Percentiles rank a stretch among this genome's conserved stretches.
Evolutionary conservation across 2,888 invertebrate genomes (phyloP).

Genomic region (Hetaerina titia): DNA sequence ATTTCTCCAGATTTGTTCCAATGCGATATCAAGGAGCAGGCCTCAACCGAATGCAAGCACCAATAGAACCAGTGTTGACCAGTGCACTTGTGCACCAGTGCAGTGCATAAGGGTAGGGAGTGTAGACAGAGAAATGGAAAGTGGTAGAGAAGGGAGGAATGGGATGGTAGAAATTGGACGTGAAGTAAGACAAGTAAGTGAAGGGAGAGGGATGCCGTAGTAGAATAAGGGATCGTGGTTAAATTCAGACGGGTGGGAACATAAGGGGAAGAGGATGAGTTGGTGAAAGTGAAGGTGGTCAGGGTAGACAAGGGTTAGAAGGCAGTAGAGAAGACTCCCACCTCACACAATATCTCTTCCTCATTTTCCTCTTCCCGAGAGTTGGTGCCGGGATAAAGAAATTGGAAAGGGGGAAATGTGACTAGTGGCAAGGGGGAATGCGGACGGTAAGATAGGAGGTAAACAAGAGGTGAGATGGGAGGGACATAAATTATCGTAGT

Average conservation of each 20-base stretch:
- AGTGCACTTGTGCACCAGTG: no score
- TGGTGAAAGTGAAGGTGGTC: no score
- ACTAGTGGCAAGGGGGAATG: no score
- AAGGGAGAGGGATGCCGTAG: no score
- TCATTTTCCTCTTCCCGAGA: no score
- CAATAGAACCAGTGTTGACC: background rate
- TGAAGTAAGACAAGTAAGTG: no score
- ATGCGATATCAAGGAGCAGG: background rate
- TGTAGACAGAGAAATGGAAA: background rate
- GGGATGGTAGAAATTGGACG: background rate
- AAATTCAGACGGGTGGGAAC: background rate
- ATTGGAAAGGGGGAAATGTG: background rate
- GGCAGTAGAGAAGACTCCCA: background rate
- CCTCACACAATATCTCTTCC: background rate
- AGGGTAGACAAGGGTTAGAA: no score
- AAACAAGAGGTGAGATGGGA: no score
- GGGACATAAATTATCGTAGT: no score
- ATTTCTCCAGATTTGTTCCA: background rate
- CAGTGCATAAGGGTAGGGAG: background rate
- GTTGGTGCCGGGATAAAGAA: background rate
- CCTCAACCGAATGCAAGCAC: background rate
- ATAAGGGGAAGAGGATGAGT: no score
- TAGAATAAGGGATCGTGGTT: no score
- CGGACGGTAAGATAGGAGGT: no score
- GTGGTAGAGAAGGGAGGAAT: background rate